Evolutionary conservation across 2,113 vertebrate species (phyloP).

Genomic region (Tenrec ecaudatus): DNA sequence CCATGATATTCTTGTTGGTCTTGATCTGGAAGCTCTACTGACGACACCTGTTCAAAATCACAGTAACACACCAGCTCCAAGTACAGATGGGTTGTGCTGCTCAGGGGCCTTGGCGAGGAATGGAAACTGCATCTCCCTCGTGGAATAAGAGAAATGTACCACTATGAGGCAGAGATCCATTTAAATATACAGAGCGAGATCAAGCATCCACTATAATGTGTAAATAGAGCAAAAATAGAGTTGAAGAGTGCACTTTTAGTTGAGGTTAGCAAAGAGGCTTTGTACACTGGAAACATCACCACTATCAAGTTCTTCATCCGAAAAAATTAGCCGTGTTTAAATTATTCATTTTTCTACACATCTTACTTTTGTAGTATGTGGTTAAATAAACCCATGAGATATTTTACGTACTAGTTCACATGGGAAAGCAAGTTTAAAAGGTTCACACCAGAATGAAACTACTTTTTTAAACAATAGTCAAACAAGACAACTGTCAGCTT

Average conservation of each 20-base stretch:
- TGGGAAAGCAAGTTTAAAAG: constrained; percentile 65
- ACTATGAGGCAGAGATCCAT: not conserved
- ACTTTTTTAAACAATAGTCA: not conserved
- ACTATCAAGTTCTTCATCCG: not conserved
- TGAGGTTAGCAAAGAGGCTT: not conserved
- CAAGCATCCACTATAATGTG: not conserved
- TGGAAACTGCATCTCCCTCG: too few relatives aligned
- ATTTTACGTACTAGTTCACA: constrained; percentile 34
- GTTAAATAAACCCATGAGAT: not conserved
- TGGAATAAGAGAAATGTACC: too few relatives aligned
- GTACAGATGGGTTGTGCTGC: too few relatives aligned
- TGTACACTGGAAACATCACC: not conserved
- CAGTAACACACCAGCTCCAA: too few relatives aligned
- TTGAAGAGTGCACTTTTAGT: not conserved
- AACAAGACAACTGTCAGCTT: constrained; percentile 21
- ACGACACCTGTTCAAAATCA: too few relatives aligned
- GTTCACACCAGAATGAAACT: constrained; percentile 47
- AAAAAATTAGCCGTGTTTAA: not conserved
- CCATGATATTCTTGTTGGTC: too few relatives aligned
- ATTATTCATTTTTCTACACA: constrained; percentile 1
- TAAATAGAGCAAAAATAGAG: not conserved
- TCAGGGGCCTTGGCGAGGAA: too few relatives aligned
- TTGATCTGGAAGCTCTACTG: too few relatives aligned
- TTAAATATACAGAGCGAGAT: not conserved
- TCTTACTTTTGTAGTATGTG: not conserved